phyloP scores from a whole-genome alignment of 2,113 vertebrate species.

The Serranochromis macrocephalus region DNA sequence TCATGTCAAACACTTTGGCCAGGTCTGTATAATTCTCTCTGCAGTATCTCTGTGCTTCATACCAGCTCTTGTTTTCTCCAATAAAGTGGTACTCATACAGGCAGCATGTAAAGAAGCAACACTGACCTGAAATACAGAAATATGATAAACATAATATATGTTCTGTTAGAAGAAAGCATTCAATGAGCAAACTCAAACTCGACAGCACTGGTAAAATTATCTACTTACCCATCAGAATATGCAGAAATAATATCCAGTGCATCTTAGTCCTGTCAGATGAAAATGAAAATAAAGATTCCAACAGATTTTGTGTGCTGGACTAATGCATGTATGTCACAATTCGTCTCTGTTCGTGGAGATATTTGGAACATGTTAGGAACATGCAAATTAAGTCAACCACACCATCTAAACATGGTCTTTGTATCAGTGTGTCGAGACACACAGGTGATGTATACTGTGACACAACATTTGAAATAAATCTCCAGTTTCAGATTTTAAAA shows the following conservation, averaged over 20 bases:
- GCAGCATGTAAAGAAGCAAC: background rate
- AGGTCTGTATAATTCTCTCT: background rate
- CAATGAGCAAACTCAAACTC: background rate
- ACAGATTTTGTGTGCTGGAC: background rate
- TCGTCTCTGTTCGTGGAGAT: background rate
- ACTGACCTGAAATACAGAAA: background rate
- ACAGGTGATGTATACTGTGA: background rate
- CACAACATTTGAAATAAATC: background rate
- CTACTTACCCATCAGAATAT: background rate
- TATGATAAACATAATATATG: background rate
- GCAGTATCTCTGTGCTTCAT: background rate
- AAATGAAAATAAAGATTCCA: background rate
- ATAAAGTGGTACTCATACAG: background rate
- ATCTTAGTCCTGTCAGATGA: background rate
- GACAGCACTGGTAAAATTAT: background rate
- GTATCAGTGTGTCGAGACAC: background rate
- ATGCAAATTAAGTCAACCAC: background rate
- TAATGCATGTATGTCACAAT: background rate
- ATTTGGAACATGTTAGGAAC: background rate
- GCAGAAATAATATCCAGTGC: background rate
- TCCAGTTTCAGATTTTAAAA: background rate
- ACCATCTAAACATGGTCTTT: background rate
- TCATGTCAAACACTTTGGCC: background rate
- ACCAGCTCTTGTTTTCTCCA: fast-evolving
- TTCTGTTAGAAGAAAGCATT: background rate